phyloP scores from a whole-genome alignment of 2,888 invertebrate species.

The Muscina levida region DNA sequence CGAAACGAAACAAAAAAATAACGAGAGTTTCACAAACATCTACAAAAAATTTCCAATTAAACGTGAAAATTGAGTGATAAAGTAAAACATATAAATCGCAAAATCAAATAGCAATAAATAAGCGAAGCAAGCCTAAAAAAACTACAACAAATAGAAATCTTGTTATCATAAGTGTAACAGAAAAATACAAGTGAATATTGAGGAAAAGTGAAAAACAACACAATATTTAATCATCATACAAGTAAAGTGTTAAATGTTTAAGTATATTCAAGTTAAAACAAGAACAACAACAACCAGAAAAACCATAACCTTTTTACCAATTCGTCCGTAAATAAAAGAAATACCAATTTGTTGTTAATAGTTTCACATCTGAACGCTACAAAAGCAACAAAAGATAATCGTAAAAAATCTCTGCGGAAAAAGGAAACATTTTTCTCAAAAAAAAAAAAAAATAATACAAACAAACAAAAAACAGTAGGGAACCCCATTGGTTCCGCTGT shows the following conservation, averaged over 20 bases:
- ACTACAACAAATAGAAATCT: slow-evolving; percentile 4
- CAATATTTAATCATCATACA: too few relatives aligned
- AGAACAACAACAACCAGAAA: not conserved
- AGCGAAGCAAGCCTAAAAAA: not conserved
- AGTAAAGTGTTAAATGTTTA: not conserved
- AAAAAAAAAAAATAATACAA: slow-evolving; percentile 38
- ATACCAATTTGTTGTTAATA: slow-evolving; percentile 14
- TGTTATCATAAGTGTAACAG: not conserved
- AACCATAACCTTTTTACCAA: not conserved
- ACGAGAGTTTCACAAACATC: not conserved
- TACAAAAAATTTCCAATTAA: slow-evolving; percentile 4
- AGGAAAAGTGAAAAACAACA: not conserved
- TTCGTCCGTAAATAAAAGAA: not conserved
- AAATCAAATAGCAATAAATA: not conserved
- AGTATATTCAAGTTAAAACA: not conserved
- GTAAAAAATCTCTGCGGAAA: slow-evolving; percentile 15
- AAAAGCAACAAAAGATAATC: slow-evolving; percentile 5
- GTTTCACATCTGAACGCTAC: not conserved
- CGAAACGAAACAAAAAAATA: slow-evolving; percentile 34
- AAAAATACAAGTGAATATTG: not conserved
- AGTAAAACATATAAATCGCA: slow-evolving; percentile 19
- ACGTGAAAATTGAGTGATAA: too few relatives aligned
- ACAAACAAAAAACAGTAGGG: slow-evolving; percentile 3
- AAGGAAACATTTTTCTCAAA: slow-evolving; percentile 51
- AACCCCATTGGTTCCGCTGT: not conserved